Conservation (phyloP, 2,888 invertebrate species). For the Clepsis dumicolana region DNA sequence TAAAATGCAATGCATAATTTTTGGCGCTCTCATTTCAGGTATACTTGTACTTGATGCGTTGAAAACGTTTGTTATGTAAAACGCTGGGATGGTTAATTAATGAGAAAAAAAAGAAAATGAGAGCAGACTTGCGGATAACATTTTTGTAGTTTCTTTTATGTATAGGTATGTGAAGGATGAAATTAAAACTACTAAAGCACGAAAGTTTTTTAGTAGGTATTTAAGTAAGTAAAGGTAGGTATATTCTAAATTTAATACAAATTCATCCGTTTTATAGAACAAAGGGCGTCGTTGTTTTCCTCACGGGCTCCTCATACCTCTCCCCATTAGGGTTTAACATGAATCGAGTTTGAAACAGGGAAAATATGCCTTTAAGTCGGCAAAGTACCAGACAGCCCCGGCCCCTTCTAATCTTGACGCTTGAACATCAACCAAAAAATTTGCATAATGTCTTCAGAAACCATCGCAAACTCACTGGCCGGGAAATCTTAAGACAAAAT, state of each 20-base stretch:
- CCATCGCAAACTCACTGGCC: slow-evolving; percentile 33
- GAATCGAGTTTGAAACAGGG: not conserved
- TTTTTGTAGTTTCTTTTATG: no score
- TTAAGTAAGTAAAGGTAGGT: no score
- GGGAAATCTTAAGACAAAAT: slow-evolving; percentile 38
- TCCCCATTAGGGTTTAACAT: not conserved
- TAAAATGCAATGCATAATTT: slow-evolving; percentile 44
- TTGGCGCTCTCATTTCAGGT: not conserved
- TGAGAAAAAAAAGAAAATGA: not conserved
- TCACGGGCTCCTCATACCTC: not conserved
- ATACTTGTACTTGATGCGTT: not conserved
- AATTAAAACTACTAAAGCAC: no score
- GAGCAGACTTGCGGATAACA: not conserved
- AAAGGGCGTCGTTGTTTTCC: not conserved
- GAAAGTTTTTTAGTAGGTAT: no score
- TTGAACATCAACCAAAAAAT: slow-evolving; percentile 33
- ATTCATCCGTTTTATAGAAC: not conserved
- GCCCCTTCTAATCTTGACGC: slow-evolving; percentile 26
- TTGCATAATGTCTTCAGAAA: slow-evolving; percentile 36
- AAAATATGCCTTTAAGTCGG: slow-evolving; percentile 13
- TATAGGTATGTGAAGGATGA: no score
- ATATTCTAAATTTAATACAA: no score
- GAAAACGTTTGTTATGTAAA: slow-evolving; percentile 2
- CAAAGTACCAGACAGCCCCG: slow-evolving; percentile 10
- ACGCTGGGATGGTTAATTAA: not conserved